Percentiles rank a stretch among this genome's conserved stretches.
phyloP scores from a whole-genome alignment of 2,888 invertebrate species.

The Xestia sexstrigata region DNA sequence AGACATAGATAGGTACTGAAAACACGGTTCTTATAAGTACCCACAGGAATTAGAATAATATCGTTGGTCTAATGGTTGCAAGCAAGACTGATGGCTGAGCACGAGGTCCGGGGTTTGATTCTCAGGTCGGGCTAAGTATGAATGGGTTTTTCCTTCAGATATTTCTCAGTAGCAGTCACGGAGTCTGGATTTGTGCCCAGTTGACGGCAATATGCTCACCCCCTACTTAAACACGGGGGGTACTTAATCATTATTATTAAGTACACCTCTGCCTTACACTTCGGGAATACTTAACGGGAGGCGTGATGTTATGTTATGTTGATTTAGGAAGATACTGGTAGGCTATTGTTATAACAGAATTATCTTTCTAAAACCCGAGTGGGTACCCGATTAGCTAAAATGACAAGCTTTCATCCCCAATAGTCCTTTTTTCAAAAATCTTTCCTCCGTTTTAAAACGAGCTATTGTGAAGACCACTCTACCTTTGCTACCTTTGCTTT shows the following conservation, averaged over 20 bases:
- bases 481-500: not conserved
- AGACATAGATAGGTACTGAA: conserved; percentile 14
- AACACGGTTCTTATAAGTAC: not conserved
- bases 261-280: not conserved
- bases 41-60: not conserved
- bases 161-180: too few species aligned
- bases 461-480: not conserved
- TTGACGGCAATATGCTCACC: too few species aligned
- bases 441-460: not conserved
- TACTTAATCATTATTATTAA: not conserved
- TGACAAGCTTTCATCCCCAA: not conserved
- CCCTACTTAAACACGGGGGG: too few species aligned
- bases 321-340: not conserved
- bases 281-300: too few species aligned
- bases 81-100: not conserved
- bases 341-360: not conserved
- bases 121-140: not conserved
- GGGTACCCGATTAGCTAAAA: not conserved
- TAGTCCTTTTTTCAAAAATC: not conserved
- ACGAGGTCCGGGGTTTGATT: not conserved
- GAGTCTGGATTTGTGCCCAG: too few species aligned
- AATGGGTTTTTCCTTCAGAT: too few species aligned
- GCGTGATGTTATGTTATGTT: not conserved
- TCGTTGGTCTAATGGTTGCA: not conserved
- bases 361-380: not conserved